A percentile compares a stretch with the other conserved stretches of the same genome.
phyloP scores from a whole-genome alignment of 1,140 invertebrate species.

The Papilio xuthus region DNA sequence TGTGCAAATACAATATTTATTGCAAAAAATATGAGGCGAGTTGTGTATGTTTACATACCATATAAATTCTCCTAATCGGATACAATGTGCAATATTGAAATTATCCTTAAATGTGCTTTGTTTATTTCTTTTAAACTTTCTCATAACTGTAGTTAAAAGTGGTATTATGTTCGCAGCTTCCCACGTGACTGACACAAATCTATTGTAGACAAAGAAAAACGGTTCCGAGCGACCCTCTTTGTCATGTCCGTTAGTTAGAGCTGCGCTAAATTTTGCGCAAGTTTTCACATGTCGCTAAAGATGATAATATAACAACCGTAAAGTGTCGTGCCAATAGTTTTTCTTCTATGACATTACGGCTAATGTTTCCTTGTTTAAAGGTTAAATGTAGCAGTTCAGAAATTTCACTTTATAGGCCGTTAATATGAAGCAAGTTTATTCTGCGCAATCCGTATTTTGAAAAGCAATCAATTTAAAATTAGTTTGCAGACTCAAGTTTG shows the following conservation, averaged over 20 bases:
- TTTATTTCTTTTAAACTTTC: background rate
- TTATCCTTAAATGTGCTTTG: constrained; percentile 5
- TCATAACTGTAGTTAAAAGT: constrained; percentile 20
- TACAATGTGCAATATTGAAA: background rate
- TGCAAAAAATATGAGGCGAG: background rate
- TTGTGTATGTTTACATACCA: too few relatives aligned
- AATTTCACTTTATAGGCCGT: background rate
- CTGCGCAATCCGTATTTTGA: background rate
- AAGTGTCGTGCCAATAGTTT: background rate
- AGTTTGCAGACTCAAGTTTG: background rate
- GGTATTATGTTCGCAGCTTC: constrained; percentile 1
- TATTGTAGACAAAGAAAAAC: constrained; percentile 22
- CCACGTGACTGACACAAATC: constrained; percentile 21
- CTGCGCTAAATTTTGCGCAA: constrained; percentile 14
- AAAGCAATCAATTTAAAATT: background rate
- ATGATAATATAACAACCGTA: constrained; percentile 16
- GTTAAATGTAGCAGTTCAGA: background rate
- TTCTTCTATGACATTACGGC: background rate
- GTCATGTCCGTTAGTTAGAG: constrained; percentile 17
- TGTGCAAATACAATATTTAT: constrained; percentile 9
- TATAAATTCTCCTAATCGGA: too few relatives aligned
- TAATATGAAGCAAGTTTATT: background rate
- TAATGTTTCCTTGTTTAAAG: background rate
- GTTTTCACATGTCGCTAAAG: constrained; percentile 10
- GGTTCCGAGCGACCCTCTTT: background rate